Base-by-base conservation (phyloP, 2,113 vertebrate genomes). In the Microcebus tavaratra region DNA sequence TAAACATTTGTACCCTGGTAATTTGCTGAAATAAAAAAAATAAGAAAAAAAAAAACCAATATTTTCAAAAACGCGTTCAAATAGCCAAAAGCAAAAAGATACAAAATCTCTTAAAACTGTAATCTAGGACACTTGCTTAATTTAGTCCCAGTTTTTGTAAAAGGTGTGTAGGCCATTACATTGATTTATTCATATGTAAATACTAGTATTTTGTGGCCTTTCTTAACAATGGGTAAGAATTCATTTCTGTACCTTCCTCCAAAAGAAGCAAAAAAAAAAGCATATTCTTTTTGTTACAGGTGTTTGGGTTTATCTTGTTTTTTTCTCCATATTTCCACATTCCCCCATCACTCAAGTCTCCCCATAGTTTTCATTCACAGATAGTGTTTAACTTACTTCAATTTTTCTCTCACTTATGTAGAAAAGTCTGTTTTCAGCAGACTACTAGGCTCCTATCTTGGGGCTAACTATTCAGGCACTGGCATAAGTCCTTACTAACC, bases 81-180 rank as follows among this genome's bases (percentile, higher is more conserved):
- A 92, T 42, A 94, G 31, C 36, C 23, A 81, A 87, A 92, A 92
- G 29, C 3, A 36, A 89, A 89, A 93, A 20, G 20, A n/a, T 67
- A 67, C 4, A 68, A 82, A 67, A 83, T 36, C 36, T 95, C 87
- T n/a, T 8, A 75, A 94, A 39, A 81, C 9, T 63, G 3, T 81
- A 12, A 81, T 85, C 29, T 81, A 86, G 11, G 5, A 92, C 15
- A 70, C 15, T 8, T 83, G 6, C 42, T 53, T 73, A 76, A 79
- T 73, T 65, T 95, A 95, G 63, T 63, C n/a, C 45, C 76, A 79
- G 73, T 75, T 89, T 95, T 82, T 17, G 39, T 36, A 31, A 53
- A 82, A 84, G 42, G 2, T 7, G 76, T 88, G 86, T 61, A 86
- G 59, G 42, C 42, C 50, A 80, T 55, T 80, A 39, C 12, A 21